phyloP scores from a whole-genome alignment of 2,113 vertebrate genomes.

The Pseudorectes ferrugineus region DNA sequence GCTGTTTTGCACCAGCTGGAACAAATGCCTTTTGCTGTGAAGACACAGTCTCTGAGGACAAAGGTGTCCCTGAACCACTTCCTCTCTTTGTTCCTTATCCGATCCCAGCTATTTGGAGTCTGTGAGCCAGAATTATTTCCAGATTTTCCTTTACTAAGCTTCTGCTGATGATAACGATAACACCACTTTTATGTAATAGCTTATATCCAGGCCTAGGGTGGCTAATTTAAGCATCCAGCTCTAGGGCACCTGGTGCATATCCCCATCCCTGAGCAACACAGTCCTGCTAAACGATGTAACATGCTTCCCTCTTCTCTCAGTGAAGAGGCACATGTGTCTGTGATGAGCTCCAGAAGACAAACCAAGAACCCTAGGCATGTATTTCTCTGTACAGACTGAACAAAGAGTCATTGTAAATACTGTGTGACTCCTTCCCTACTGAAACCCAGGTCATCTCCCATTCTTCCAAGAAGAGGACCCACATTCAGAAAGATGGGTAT shows the following conservation, averaged over 20 bases:
- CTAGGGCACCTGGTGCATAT: background rate
- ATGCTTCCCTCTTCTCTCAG: background rate
- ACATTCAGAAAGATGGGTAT: background rate
- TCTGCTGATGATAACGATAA: accelerated
- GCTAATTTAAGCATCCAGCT: background rate
- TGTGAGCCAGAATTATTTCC: background rate
- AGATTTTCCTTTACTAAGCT: background rate
- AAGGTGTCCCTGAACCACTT: background rate
- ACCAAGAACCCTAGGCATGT: background rate
- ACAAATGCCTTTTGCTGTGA: background rate
- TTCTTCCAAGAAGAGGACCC: background rate
- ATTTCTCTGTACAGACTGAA: background rate
- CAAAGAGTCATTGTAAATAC: background rate
- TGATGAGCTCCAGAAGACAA: background rate
- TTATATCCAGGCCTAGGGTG: background rate
- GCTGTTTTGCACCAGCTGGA: background rate
- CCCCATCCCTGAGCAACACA: background rate
- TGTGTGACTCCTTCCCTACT: background rate
- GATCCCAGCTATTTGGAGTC: background rate
- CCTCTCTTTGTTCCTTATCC: background rate
- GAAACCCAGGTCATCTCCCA: background rate
- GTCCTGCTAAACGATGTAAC: background rate
- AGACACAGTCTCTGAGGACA: background rate
- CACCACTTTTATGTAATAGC: background rate
- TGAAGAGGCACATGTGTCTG: background rate